Conservation (phyloP, 2,888 invertebrate species). For the Bimastos eiseni region DNA sequence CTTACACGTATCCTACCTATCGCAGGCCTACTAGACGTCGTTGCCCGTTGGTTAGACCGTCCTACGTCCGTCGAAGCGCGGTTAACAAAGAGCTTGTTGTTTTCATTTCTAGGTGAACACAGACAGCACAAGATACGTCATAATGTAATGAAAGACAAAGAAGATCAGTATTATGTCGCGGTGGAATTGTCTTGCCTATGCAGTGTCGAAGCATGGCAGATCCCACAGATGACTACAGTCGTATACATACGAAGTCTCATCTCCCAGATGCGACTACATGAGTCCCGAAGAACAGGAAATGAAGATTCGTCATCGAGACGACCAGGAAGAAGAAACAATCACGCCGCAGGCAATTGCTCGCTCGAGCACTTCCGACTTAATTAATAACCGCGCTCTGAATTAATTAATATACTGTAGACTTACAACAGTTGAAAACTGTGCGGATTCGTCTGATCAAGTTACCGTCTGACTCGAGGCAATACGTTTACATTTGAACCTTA, state of each 20-base stretch:
- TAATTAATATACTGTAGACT: conserved; percentile 13
- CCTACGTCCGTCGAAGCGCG: not conserved
- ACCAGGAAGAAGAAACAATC: not conserved
- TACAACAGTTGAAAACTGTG: not conserved
- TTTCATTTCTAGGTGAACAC: not conserved
- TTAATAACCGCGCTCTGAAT: not conserved
- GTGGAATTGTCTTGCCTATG: not conserved
- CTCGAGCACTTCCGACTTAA: not conserved
- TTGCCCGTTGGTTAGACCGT: not conserved
- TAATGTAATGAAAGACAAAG: not conserved
- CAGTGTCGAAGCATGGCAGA: no score
- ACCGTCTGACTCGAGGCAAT: not conserved
- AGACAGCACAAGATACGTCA: not conserved
- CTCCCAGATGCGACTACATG: not conserved
- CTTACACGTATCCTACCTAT: no score
- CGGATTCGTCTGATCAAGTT: not conserved
- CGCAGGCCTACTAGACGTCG: no score
- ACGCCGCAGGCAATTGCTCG: not conserved
- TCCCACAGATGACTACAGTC: no score
- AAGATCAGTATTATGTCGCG: not conserved
- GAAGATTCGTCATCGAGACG: not conserved
- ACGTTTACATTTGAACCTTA: not conserved
- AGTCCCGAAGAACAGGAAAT: not conserved
- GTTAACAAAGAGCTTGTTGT: not conserved
- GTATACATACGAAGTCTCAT: no score